Evolutionary conservation across 2,888 invertebrate genomes (phyloP).

Genomic region (Alcis repandata): DNA sequence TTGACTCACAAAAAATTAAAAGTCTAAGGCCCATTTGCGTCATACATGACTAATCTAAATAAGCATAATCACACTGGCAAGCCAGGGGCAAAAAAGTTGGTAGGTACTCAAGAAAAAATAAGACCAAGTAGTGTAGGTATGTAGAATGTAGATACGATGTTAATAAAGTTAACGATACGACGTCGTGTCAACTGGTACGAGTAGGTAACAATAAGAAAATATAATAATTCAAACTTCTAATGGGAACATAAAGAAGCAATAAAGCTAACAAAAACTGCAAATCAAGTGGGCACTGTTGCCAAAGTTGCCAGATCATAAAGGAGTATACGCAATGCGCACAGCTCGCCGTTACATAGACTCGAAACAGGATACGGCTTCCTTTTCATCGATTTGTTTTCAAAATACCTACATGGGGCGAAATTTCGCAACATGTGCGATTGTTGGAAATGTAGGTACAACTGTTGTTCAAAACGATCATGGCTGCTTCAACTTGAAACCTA

Average conservation of each 20-base stretch:
- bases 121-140: no score
- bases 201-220: neutral
- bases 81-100: no score
- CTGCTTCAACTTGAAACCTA: neutral
- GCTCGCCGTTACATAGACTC: constrained; percentile 5
- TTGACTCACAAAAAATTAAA: no score
- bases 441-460: neutral
- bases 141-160: no score
- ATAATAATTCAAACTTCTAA: neutral
- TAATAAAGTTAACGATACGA: neutral
- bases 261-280: constrained; percentile 17
- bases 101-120: no score
- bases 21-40: no score
- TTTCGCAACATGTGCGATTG: constrained; percentile 8
- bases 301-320: constrained; percentile 33
- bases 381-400: constrained; percentile 31
- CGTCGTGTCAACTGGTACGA: neutral
- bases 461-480: constrained; percentile 7
- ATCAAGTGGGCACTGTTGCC: constrained; percentile 20
- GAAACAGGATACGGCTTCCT: constrained; percentile 32
- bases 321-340: constrained; percentile 47
- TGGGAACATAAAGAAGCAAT: neutral
- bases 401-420: constrained; percentile 6
- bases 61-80: no score
- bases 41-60: no score